A percentile compares a stretch with the other conserved stretches of the same genome.
phyloP scores from a whole-genome alignment of 2,888 invertebrate genomes.

The Rhopalosiphum nymphaeae region DNA sequence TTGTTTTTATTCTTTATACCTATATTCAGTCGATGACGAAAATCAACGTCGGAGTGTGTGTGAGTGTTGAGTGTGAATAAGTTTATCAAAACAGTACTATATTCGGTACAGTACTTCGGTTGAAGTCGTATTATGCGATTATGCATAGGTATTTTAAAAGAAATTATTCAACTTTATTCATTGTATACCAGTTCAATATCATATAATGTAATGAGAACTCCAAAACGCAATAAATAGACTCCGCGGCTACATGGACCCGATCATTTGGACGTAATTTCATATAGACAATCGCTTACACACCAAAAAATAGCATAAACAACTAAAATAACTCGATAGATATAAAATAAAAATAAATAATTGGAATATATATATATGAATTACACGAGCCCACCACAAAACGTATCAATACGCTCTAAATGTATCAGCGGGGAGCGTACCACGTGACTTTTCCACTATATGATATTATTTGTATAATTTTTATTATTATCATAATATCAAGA shows the following conservation, averaged over 20 bases:
- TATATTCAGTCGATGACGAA: background rate
- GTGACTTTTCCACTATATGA: background rate
- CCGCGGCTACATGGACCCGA: background rate
- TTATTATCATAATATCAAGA: background rate
- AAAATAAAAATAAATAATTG: background rate
- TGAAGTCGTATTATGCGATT: background rate
- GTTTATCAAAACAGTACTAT: background rate
- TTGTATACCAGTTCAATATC: background rate
- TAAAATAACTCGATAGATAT: background rate
- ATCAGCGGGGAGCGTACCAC: rapidly evolving
- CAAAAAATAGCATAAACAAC: background rate
- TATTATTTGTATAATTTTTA: background rate
- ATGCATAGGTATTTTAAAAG: background rate
- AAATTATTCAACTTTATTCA: background rate
- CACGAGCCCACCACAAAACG: background rate
- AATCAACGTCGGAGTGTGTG: background rate
- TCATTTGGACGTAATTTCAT: background rate
- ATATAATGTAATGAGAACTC: background rate
- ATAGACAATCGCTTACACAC: background rate
- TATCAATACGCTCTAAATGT: background rate
- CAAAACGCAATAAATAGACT: background rate
- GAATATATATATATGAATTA: too few species aligned
- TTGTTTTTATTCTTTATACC: background rate
- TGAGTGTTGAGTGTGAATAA: background rate
- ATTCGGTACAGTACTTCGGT: background rate